Percentiles rank a stretch among this genome's conserved stretches.
Evolutionary conservation across 2,113 vertebrate species (phyloP).

Genomic region (Menura novaehollandiae): DNA sequence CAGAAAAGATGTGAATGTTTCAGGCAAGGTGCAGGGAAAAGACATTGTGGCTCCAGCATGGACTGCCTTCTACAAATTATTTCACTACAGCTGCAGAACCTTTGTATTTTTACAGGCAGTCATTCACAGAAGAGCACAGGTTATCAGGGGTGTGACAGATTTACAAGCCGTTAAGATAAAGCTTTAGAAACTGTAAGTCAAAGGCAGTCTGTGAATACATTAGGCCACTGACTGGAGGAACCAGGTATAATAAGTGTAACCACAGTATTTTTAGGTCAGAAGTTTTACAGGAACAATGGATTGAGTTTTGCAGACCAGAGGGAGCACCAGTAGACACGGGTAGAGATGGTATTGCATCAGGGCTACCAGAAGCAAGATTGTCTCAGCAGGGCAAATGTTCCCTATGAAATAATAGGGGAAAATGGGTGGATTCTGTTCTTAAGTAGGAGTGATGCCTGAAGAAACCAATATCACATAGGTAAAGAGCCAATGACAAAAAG

Average conservation of each 20-base stretch:
- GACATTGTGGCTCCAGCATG: background rate
- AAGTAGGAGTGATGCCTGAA: background rate
- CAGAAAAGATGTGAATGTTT: constrained; percentile 63
- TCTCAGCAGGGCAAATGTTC: background rate
- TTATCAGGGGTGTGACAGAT: background rate
- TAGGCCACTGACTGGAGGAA: background rate
- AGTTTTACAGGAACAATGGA: background rate
- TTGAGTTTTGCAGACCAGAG: background rate
- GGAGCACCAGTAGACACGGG: background rate
- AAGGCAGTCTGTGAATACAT: background rate
- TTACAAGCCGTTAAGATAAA: background rate
- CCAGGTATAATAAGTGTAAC: background rate
- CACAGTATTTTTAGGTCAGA: background rate
- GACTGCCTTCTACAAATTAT: background rate
- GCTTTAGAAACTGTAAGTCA: background rate
- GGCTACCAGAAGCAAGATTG: background rate
- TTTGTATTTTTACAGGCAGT: background rate
- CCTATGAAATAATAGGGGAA: background rate
- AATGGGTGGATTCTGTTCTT: background rate
- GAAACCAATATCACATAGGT: background rate
- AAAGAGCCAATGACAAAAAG: background rate
- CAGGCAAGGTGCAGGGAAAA: constrained; percentile 36
- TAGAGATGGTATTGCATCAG: background rate
- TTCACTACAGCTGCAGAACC: background rate
- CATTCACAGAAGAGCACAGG: background rate